Base-by-base conservation (phyloP, 2,888 invertebrate species). In the Agriotes lineatus region DNA sequence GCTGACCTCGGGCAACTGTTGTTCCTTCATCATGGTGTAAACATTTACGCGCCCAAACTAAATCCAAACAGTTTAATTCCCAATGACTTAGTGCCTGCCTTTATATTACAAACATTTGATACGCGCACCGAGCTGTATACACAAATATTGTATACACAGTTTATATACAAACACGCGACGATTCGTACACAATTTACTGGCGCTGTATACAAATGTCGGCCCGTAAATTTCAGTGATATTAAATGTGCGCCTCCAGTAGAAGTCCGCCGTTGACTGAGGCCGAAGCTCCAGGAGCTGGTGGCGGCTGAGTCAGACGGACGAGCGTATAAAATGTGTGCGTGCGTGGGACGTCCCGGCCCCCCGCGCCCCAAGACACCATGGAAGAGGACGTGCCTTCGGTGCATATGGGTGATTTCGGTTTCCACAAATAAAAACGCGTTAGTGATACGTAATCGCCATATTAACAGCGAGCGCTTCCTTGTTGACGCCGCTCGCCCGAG, bases 81-180 rank as follows among this genome's bases (percentile, higher is more conserved):
- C 74, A 81, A 75, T 77, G 77, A 76, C 75, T 78, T 75, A 73
- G 69, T 71, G 76, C 70, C 75, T 71, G 72, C 78, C 79, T 79
- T 81, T 82, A 81, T 81, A 82, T 81, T 81, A 82, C 82, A 83
- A 82, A 83, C 82, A 83, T 83, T 83, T 82, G 82, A 82, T 82
- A 82, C 82, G 80, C 80, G 81, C 80, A 79, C 80, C 79, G 78
- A 79, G 78, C 78, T 81, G 81, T 82, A 82, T 82, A 82, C 82
- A 82, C 77, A 81, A 80, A 82, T 82, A 82, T 81, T 81, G 82
- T 82, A 81, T 82, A 82, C 79, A 81, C 76, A 77, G 76, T 79
- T 77, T 77, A 76, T 81, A 82, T 81, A 83, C 81, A 82, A 81
- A 82, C 81, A 82, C 77, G 76, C 78, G 79, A 78, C 78, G 74